Percentiles rank a stretch among this genome's conserved stretches.
phyloP scores from a whole-genome alignment of 2,888 invertebrate species.

The Dexiosoma caninum region DNA sequence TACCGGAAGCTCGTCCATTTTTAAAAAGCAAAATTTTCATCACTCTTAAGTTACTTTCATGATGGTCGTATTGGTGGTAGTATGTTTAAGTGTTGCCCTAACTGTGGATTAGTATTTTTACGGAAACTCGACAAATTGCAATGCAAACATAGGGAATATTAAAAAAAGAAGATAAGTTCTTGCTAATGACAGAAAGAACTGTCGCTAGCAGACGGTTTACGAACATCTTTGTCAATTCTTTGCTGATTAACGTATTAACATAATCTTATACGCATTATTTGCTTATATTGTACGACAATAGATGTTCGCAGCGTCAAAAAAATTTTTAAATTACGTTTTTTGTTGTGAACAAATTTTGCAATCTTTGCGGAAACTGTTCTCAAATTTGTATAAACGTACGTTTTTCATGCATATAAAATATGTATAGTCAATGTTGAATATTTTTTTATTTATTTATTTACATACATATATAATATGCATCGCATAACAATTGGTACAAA shows the following conservation, averaged over 20 bases:
- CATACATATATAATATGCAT: background rate
- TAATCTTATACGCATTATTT: constrained; percentile 5
- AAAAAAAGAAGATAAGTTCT: background rate
- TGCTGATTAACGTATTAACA: constrained; percentile 15
- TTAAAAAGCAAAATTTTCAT: constrained; percentile 66
- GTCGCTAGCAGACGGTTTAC: background rate
- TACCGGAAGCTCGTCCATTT: constrained; percentile 70
- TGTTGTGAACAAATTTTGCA: background rate
- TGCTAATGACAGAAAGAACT: background rate
- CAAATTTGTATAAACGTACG: background rate
- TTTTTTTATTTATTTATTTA: constrained; percentile 7
- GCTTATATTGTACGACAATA: background rate
- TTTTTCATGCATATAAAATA: background rate
- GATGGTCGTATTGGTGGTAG: constrained; percentile 10
- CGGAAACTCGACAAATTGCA: no score
- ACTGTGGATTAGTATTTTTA: no score
- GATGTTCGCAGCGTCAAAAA: background rate
- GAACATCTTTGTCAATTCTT: constrained; percentile 9
- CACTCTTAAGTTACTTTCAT: constrained; percentile 64
- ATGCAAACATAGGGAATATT: no score
- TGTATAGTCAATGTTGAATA: background rate
- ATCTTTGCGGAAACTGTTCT: background rate
- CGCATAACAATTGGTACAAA: constrained; percentile 4
- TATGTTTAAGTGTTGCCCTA: constrained; percentile 4
- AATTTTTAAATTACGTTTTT: background rate